Evolutionary conservation across 2,888 invertebrate species (phyloP), one percentile per base, ranked within the genome.

Genomic region (Lamellibrachia satsuma): DNA sequence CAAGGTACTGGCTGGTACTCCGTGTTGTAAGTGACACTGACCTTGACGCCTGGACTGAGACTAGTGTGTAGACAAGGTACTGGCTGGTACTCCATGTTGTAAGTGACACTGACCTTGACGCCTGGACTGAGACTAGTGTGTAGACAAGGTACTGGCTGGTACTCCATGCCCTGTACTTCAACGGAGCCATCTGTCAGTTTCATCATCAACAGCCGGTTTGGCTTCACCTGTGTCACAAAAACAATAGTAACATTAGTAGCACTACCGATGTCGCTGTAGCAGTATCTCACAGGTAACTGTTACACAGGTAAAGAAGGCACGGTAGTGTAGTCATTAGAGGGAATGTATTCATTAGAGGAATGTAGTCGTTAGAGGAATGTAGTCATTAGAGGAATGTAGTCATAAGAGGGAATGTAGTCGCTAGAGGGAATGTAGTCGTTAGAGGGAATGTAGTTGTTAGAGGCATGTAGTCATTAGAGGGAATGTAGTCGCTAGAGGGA

Each of bases 151-250:
- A 60, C 15, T 2, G 97, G 97, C 94, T 96, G 97, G 95, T 98
- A 98, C 96, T 98, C 98, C 95, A 98, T 97, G 0, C 97, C 98
- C 92, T 97, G 97, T 90, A 98, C 96, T 94, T 97, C 97, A 96
- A 98, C 98, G 0, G 97, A 97, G 22, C 98, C 98, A 97, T 98
- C 98, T 6, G 98, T 98, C 94, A 98, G 96, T 93, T 97, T 97
- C 92, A 98, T 95, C 95, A 98, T 97, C 93, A 98, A 96, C 97
- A 98, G 97, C 95, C 98, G 92, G 51, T 92, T 93, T 7, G 93
- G 57, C 52, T 94, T 94, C 75, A 75, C 75, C 75, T 75, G 75
- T 75, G 15, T 22, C 6, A 22, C 75, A 75, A 75, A 75, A 75
- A 75, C 22, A 75, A 75, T 4, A 75, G 6, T 39, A 39, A 39